Conservation (phyloP, 2,113 vertebrate genomes). For the Salvelinus namaycush region DNA sequence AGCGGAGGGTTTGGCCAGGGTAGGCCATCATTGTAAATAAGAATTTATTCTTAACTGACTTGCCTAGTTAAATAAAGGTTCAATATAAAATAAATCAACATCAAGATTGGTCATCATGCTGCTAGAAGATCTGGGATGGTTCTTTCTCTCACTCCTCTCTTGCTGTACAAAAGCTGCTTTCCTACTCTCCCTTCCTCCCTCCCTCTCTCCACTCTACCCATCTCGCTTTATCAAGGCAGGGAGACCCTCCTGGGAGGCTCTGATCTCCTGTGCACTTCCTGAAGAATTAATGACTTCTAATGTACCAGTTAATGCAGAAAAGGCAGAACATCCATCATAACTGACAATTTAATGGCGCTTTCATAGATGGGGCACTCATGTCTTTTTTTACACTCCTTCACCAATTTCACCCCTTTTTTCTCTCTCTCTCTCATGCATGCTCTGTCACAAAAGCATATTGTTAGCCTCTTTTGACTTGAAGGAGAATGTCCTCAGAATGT, state of each 20-base stretch:
- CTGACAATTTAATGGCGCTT: slow-evolving; percentile 76
- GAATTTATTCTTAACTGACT: too few relatives aligned
- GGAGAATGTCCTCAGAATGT: too few relatives aligned
- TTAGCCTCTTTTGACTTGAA: too few relatives aligned
- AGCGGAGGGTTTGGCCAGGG: too few relatives aligned
- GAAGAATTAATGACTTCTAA: slow-evolving; percentile 81
- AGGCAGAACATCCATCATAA: slow-evolving; percentile 79
- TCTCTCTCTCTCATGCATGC: not conserved
- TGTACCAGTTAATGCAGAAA: slow-evolving; percentile 80
- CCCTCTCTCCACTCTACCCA: not conserved
- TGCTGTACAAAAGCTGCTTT: not conserved
- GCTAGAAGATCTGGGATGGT: slow-evolving; percentile 16
- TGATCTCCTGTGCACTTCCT: slow-evolving; percentile 76
- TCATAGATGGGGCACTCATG: slow-evolving; percentile 63
- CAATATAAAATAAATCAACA: not conserved
- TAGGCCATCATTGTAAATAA: too few relatives aligned
- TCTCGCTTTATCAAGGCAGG: slow-evolving; percentile 52
- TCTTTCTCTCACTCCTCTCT: not conserved
- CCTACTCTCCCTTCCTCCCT: not conserved
- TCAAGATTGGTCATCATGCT: slow-evolving; percentile 33
- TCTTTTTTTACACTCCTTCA: slow-evolving; percentile 54
- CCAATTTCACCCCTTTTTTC: slow-evolving; percentile 7
- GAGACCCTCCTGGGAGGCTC: slow-evolving; percentile 69
- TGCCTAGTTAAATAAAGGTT: too few relatives aligned
- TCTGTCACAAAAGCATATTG: not conserved